A percentile compares a stretch with the other conserved stretches of the same genome.
These are phyloP conservation scores for Trachelipus rathkii DNA, from an alignment of 1,140 invertebrate genomes.

Conservation along the genomic window DNA sequence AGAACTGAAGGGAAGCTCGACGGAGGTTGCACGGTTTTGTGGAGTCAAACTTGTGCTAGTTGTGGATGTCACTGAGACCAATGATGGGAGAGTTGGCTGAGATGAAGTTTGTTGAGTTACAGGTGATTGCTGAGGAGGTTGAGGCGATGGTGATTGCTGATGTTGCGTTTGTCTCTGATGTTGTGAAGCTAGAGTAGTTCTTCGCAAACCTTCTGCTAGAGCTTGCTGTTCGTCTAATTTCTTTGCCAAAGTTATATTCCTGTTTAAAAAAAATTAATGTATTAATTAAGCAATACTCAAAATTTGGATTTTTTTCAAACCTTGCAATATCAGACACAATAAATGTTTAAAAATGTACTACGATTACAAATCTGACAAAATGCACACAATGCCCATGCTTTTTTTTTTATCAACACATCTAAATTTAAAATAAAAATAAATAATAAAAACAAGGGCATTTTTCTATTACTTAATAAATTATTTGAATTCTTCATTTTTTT, in stretches of 20 bases:
- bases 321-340: no score
- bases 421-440: no score
- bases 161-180: conserved; percentile 21
- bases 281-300: no score
- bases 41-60: not conserved
- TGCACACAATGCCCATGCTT: no score
- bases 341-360: no score
- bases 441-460: no score
- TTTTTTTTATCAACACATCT: no score
- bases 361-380: no score
- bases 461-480: no score
- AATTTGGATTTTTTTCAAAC: no score
- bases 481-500: no score
- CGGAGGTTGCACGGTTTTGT: not conserved
- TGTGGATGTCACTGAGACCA: conserved; percentile 24
- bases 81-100: conserved; percentile 15
- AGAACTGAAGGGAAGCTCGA: conserved; percentile 16
- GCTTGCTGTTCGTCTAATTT: not conserved
- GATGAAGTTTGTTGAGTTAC: conserved; percentile 24
- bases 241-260: not conserved
- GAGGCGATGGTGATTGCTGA: conserved; percentile 12
- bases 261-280: not conserved
- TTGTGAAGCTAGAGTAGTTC: not conserved
- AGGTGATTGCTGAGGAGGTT: conserved; percentile 33
- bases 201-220: not conserved